Evolutionary conservation across 2,113 vertebrate genomes (phyloP).

Genomic region (Clarias batrachus): DNA sequence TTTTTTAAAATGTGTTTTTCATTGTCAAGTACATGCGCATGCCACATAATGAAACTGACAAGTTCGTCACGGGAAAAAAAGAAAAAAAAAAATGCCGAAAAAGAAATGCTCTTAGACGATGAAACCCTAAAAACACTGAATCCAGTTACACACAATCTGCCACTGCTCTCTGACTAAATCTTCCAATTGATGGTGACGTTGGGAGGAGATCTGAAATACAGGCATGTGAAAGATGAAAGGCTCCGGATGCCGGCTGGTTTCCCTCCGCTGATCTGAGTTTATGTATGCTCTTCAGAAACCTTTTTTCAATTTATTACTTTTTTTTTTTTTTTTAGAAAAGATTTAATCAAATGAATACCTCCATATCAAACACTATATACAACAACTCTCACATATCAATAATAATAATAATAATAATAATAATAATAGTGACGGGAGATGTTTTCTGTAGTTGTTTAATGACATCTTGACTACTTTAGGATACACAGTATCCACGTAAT

Average conservation of each 20-base stretch:
- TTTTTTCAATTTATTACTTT: conserved; percentile 24
- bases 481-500: conserved; percentile 99
- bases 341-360: conserved; percentile 99
- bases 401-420: conserved; percentile 68
- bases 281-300: conserved; percentile 80
- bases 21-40: conserved; percentile 75
- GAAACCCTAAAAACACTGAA: conserved; percentile 8
- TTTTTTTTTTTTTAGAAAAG: conserved; percentile 88
- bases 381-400: conserved; percentile 78
- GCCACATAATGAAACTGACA: conserved; percentile 73
- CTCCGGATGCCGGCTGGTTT: conserved; percentile 67
- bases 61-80: conserved; percentile 71
- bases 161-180: conserved; percentile 60
- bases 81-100: conserved; percentile 62
- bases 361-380: conserved; percentile 99
- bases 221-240: conserved; percentile 70
- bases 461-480: conserved; percentile 88
- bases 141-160: conserved; percentile 26
- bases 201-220: conserved; percentile 63
- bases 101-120: conserved; percentile 11
- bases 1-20: conserved; percentile 61
- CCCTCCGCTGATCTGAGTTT: conserved; percentile 73
- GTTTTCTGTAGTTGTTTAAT: conserved; percentile 72
- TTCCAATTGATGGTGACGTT: conserved; percentile 60
- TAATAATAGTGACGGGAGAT: conserved; percentile 44